phyloP scores from a whole-genome alignment of 2,797 vertebrate species.

The Neosilurus mollespiculum region DNA sequence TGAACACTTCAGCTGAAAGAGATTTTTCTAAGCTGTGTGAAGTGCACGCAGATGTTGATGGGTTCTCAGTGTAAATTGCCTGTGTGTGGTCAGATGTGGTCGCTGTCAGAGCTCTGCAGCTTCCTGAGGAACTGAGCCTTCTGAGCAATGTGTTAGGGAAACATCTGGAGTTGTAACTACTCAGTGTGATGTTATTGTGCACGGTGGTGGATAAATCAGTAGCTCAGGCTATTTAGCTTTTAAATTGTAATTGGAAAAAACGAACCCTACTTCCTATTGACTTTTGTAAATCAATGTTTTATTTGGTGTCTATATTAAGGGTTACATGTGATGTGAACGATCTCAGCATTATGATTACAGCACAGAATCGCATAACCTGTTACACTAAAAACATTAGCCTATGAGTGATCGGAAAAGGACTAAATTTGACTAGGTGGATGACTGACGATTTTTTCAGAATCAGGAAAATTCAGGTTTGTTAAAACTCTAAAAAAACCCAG shows the following conservation, averaged over 20 bases:
- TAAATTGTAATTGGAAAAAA: not conserved
- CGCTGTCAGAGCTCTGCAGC: conserved; percentile 53
- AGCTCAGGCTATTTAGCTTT: not conserved
- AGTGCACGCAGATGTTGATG: conserved; percentile 74
- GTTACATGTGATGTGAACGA: too few species aligned
- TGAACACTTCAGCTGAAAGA: conserved; percentile 63
- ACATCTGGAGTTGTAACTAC: conserved; percentile 35
- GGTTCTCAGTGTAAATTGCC: conserved; percentile 70
- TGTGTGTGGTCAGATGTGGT: conserved; percentile 68
- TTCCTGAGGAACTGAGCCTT: conserved; percentile 63
- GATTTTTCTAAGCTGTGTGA: conserved; percentile 67
- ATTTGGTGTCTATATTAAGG: too few species aligned
- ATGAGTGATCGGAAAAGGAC: too few species aligned
- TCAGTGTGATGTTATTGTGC: not conserved
- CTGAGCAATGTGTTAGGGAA: conserved; percentile 40
- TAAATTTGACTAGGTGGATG: too few species aligned
- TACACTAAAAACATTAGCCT: too few species aligned
- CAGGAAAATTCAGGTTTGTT: not conserved
- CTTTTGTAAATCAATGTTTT: too few species aligned
- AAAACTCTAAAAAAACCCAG: not conserved
- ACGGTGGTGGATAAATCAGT: not conserved
- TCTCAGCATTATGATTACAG: too few species aligned
- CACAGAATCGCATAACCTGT: too few species aligned
- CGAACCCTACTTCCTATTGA: not conserved
- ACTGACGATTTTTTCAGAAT: too few species aligned